Conservation (phyloP, 2,113 vertebrate species). For the Meleagris gallopavo region DNA sequence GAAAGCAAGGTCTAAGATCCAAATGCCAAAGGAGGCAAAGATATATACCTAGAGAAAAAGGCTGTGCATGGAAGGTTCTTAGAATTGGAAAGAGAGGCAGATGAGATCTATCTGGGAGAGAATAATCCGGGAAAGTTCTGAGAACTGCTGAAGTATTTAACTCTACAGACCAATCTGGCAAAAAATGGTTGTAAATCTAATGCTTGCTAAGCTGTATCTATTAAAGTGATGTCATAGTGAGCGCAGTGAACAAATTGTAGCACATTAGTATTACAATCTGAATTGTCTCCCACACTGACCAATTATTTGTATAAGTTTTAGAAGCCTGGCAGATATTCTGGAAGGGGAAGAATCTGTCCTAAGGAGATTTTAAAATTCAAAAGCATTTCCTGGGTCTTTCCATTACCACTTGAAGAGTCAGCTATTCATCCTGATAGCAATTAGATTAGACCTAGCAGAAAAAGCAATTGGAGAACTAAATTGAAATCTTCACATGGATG, state of each 20-base stretch:
- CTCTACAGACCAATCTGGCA: neutral
- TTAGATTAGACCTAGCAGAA: constrained; percentile 40
- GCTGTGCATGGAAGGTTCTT: neutral
- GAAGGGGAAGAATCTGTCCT: neutral
- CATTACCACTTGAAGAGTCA: constrained; percentile 2
- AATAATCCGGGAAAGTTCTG: constrained; percentile 5
- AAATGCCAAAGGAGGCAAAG: neutral
- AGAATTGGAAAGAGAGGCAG: neutral
- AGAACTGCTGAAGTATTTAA: constrained; percentile 4
- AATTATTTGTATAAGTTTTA: constrained; percentile 41
- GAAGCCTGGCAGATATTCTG: neutral
- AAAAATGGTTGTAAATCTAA: constrained; percentile 18
- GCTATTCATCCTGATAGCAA: constrained; percentile 5
- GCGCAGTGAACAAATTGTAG: neutral
- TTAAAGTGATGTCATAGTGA: neutral
- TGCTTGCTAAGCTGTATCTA: neutral
- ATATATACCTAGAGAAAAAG: neutral
- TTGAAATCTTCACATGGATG: constrained; percentile 9
- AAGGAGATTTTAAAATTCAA: constrained; percentile 45
- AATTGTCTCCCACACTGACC: neutral
- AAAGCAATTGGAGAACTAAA: constrained; percentile 47
- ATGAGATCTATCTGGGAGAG: neutral
- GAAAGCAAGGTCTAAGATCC: neutral
- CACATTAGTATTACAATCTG: neutral
- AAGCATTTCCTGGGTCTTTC: constrained; percentile 14